These are phyloP conservation scores for Rhynchomys soricoides DNA, from an alignment of 2,113 vertebrate genomes.

Conservation along the genomic window DNA sequence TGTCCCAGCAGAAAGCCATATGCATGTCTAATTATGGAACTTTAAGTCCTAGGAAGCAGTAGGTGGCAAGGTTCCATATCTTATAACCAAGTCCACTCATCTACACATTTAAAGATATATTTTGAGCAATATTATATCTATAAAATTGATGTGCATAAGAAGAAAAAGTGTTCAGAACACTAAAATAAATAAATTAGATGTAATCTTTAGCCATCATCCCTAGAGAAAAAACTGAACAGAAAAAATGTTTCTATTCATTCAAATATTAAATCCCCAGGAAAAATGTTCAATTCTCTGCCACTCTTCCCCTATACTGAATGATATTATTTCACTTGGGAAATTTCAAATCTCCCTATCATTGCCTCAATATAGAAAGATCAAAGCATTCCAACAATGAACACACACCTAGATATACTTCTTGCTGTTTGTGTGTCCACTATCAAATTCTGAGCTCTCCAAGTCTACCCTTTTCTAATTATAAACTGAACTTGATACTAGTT, in stretches of 20 bases:
- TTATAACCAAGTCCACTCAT: not conserved
- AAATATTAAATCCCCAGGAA: not conserved
- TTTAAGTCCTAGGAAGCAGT: not conserved
- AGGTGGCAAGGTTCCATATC: not conserved
- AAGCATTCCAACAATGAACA: not conserved
- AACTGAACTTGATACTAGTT: not conserved
- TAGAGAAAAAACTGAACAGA: not conserved
- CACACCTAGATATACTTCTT: not conserved
- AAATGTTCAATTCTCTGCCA: not conserved
- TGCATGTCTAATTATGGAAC: not conserved
- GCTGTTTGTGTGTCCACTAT: not conserved
- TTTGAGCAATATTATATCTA: slow-evolving; percentile 42
- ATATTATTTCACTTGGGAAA: not conserved
- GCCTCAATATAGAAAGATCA: not conserved
- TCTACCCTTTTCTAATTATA: not conserved
- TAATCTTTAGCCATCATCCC: not conserved
- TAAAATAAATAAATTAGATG: not conserved
- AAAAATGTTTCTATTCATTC: not conserved
- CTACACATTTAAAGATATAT: not conserved
- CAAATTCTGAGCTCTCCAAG: not conserved
- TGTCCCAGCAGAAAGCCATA: slow-evolving; percentile 21
- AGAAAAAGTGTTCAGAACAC: not conserved
- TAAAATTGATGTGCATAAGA: not conserved
- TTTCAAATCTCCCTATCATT: not conserved
- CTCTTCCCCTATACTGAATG: not conserved